Evolutionary conservation across 2,113 vertebrate species (phyloP).

Genomic region (Perognathus longimembris): DNA sequence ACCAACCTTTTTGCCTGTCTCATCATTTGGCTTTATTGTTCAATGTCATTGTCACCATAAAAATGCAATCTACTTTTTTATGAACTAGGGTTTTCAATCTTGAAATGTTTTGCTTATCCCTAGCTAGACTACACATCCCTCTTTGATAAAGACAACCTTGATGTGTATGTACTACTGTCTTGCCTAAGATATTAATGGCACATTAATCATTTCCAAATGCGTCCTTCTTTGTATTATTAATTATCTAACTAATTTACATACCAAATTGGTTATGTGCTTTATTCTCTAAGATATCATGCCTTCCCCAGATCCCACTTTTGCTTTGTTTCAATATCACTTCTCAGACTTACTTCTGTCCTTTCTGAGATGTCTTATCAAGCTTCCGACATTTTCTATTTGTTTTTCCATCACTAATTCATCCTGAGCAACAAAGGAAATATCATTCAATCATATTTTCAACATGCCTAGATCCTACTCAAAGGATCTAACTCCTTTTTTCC

Average conservation of each 20-base stretch:
- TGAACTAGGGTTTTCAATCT: not conserved
- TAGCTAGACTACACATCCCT: not conserved
- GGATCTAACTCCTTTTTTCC: not conserved
- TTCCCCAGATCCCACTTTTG: not conserved
- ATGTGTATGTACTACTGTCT: not conserved
- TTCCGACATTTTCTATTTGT: not conserved
- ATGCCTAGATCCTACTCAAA: not conserved
- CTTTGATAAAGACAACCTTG: not conserved
- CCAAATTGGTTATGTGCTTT: not conserved
- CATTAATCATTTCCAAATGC: not conserved
- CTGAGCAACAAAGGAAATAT: not conserved
- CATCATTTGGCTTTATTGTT: not conserved
- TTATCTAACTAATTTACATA: not conserved
- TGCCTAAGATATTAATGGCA: not conserved
- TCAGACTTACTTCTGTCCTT: not conserved
- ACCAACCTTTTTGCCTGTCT: not conserved
- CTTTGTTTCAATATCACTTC: not conserved
- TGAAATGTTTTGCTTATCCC: slow-evolving; percentile 9
- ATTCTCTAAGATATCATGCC: not conserved
- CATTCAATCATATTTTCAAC: not conserved
- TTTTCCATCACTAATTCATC: not conserved
- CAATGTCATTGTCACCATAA: not conserved
- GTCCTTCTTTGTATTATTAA: slow-evolving; percentile 9
- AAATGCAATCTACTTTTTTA: not conserved
- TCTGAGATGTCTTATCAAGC: not conserved